A percentile compares a stretch with the other conserved stretches of the same genome.
phyloP scores from a whole-genome alignment of 2,888 invertebrate genomes.

The Barypeithes pellucidus region DNA sequence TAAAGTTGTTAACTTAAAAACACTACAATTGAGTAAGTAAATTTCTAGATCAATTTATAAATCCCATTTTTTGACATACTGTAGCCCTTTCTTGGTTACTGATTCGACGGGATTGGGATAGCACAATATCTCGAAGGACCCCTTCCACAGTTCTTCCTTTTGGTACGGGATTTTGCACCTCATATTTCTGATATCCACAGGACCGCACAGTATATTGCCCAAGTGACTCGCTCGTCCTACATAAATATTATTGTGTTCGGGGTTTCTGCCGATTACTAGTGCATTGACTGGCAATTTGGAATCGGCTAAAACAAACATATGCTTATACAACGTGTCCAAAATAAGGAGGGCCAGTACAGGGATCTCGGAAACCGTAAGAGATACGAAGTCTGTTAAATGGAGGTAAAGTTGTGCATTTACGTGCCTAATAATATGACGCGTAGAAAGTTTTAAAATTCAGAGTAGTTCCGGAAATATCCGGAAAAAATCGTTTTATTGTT shows the following conservation, averaged over 20 bases:
- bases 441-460: no score
- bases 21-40: no score
- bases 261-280: conserved; percentile 14
- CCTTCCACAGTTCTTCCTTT: conserved; percentile 17
- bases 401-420: no score
- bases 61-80: conserved; percentile 19
- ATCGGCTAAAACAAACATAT: conserved; percentile 4
- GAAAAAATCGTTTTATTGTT: no score
- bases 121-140: conserved; percentile 7
- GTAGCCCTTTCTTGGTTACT: conserved; percentile 16
- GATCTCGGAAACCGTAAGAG: no score
- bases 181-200: conserved; percentile 16
- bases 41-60: not conserved
- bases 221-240: conserved; percentile 4
- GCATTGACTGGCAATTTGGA: conserved; percentile 12
- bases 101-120: conserved; percentile 18
- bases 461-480: no score
- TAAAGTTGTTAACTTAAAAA: no score
- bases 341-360: no score
- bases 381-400: no score
- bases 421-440: no score
- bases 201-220: conserved; percentile 11
- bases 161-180: conserved; percentile 21
- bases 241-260: conserved; percentile 14
- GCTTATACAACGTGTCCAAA: no score